A percentile compares a stretch with the other conserved stretches of the same genome.
Conservation (phyloP, 2,797 vertebrate genomes). For the Sebastes aleutianus region DNA sequence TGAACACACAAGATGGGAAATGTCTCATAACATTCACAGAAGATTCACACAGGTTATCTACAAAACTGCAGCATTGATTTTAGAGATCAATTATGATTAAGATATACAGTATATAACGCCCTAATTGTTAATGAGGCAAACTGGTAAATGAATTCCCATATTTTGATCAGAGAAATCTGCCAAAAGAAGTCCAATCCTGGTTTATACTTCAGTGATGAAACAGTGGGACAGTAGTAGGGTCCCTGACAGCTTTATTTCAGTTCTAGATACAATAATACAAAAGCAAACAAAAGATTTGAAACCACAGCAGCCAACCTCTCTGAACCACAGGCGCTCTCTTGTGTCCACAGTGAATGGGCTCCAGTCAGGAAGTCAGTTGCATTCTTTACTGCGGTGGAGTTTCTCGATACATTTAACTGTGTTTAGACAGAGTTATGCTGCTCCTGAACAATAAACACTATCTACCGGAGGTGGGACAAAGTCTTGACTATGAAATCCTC, state of each 20-base stretch:
- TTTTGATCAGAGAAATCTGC: not conserved
- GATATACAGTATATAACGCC: not conserved
- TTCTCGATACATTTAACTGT: slow-evolving; percentile 24
- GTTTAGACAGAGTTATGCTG: not conserved
- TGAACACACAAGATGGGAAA: not conserved
- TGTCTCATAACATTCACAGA: not conserved
- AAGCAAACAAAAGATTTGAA: slow-evolving; percentile 2
- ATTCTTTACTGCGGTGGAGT: slow-evolving; percentile 11
- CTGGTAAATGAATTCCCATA: not conserved
- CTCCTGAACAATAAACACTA: not conserved
- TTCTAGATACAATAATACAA: not conserved
- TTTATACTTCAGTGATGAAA: not conserved
- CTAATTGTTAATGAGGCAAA: not conserved
- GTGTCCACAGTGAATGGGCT: slow-evolving; percentile 14
- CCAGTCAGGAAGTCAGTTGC: slow-evolving; percentile 25
- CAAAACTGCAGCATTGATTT: not conserved
- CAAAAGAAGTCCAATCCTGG: not conserved
- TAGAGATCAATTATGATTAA: not conserved
- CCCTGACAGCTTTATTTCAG: not conserved
- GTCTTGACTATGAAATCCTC: not conserved
- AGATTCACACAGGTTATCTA: not conserved
- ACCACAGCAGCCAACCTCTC: not conserved
- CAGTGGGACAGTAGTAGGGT: not conserved
- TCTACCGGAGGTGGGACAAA: not conserved
- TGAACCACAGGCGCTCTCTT: slow-evolving; percentile 13